Evolutionary conservation across 2,888 invertebrate species (phyloP).

Genomic region (Didymodactylos carnosus): DNA sequence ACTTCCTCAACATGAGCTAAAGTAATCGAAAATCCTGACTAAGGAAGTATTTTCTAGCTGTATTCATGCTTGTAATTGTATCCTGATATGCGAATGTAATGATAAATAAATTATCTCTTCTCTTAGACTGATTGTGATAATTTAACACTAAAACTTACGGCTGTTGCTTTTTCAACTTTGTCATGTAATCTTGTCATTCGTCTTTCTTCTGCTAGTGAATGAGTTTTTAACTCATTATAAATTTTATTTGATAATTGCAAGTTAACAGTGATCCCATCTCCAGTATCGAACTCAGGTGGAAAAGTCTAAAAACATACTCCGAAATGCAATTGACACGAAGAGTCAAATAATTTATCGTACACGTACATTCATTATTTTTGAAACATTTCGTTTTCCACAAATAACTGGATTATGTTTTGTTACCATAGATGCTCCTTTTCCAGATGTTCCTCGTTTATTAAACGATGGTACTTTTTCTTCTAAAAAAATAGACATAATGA

Average conservation of each 20-base stretch:
- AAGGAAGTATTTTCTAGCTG: no score
- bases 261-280: slow-evolving; percentile 4
- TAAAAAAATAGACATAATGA: no score
- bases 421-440: slow-evolving; percentile 17
- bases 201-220: slow-evolving; percentile 37
- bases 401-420: slow-evolving; percentile 78
- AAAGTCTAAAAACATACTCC: no score
- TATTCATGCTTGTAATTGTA: no score
- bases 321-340: no score
- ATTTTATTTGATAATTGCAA: slow-evolving; percentile 48
- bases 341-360: no score
- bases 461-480: no score
- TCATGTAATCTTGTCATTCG: slow-evolving; percentile 39
- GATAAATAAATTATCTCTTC: no score
- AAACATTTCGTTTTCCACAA: slow-evolving; percentile 63
- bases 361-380: slow-evolving; percentile 63
- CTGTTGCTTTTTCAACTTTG: slow-evolving; percentile 40
- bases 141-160: slow-evolving; percentile 31
- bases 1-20: no score
- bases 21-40: no score
- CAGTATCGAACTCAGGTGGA: slow-evolving; percentile 64
- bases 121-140: no score
- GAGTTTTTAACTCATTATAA: slow-evolving; percentile 39
- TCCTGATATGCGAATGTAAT: no score
- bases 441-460: slow-evolving; percentile 1